phyloP scores from a whole-genome alignment of 2,888 invertebrate species.

The Agrotis segetum region DNA sequence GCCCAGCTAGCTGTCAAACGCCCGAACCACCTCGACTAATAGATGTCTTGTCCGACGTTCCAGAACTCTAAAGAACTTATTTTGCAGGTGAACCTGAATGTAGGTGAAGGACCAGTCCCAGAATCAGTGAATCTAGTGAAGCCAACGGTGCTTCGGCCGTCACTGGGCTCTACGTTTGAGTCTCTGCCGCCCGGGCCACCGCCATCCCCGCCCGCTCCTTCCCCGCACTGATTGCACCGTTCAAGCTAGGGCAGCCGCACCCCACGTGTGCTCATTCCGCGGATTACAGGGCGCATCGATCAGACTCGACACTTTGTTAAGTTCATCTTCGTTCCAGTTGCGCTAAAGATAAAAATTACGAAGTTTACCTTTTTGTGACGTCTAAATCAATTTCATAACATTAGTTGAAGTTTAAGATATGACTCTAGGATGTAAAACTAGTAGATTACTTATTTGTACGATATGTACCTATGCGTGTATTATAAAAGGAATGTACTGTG shows the following conservation, averaged over 20 bases:
- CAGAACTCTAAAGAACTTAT: too few relatives aligned
- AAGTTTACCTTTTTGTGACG: constrained; percentile 39
- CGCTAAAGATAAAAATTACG: constrained; percentile 36
- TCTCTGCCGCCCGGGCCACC: constrained; percentile 89
- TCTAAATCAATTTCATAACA: constrained; percentile 46
- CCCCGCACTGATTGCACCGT: constrained; percentile 61
- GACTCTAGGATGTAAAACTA: constrained; percentile 14
- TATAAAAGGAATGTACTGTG: constrained; percentile 71
- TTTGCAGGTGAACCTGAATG: constrained; percentile 92
- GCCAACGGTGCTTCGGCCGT: constrained; percentile 94
- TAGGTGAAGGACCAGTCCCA: constrained; percentile 82
- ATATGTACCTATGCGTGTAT: constrained; percentile 19
- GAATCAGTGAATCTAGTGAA: constrained; percentile 88
- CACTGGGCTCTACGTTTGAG: constrained; percentile 95
- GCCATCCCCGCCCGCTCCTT: constrained; percentile 56
- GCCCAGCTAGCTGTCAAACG: too few relatives aligned
- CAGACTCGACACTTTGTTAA: constrained; percentile 43
- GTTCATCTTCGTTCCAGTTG: constrained; percentile 49
- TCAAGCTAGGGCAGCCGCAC: constrained; percentile 7
- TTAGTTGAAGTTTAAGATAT: constrained; percentile 13
- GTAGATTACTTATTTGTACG: constrained; percentile 43
- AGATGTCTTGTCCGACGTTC: too few relatives aligned
- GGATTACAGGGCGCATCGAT: constrained; percentile 42
- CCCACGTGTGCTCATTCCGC: constrained; percentile 18
- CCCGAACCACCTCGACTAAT: too few relatives aligned